phyloP scores from a whole-genome alignment of 2,888 invertebrate species.

The Bellardia pandia region DNA sequence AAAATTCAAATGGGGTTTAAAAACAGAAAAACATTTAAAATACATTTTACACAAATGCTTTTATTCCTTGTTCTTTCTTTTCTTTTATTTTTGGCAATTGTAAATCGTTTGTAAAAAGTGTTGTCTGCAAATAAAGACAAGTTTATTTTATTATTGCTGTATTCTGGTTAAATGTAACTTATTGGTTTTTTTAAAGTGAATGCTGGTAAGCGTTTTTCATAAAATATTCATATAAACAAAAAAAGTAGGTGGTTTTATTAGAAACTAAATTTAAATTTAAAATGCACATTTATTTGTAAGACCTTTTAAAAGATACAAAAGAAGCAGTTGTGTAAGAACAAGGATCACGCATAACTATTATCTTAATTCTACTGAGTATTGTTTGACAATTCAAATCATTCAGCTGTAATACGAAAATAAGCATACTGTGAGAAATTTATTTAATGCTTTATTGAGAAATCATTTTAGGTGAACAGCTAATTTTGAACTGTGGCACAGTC shows the following conservation, averaged over 20 bases:
- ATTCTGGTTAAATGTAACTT: not conserved
- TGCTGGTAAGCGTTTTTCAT: not conserved
- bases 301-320: no score
- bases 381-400: no score
- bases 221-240: not conserved
- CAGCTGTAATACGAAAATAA: no score
- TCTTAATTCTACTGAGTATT: no score
- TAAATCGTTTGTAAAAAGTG: not conserved
- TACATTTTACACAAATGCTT: not conserved
- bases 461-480: no score
- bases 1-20: not conserved
- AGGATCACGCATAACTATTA: no score
- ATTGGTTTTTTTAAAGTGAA: not conserved
- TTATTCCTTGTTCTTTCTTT: not conserved
- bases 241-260: not conserved
- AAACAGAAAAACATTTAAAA: not conserved
- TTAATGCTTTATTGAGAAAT: no score
- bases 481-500: no score
- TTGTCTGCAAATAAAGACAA: not conserved
- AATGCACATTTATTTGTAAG: no score
- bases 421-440: no score
- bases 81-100: not conserved
- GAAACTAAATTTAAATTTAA: no score
- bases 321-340: no score
- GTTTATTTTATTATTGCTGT: not conserved